Conservation (phyloP, 1,140 invertebrate genomes). For the Caligus rogercresseyi region DNA sequence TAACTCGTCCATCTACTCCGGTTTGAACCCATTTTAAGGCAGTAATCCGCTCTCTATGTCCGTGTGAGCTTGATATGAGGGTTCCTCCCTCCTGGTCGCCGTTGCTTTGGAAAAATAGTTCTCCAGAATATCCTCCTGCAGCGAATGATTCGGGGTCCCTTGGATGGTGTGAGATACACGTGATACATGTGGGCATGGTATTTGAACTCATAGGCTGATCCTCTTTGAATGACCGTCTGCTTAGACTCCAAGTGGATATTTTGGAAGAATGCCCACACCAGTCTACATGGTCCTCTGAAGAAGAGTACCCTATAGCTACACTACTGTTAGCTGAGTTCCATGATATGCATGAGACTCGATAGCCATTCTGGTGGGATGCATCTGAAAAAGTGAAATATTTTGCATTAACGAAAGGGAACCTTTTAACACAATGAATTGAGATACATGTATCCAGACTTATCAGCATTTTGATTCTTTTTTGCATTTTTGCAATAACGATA, state of each 20-base stretch:
- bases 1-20: background rate
- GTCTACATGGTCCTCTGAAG: conserved; percentile 3
- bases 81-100: background rate
- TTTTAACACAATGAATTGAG: too few species aligned
- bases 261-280: conserved; percentile 17
- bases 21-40: background rate
- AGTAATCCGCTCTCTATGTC: conserved; percentile 8
- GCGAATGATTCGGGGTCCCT: background rate
- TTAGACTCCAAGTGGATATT: conserved; percentile 18
- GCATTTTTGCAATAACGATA: too few species aligned
- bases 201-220: background rate
- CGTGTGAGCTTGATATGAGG: background rate
- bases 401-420: background rate
- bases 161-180: background rate
- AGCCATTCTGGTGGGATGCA: background rate
- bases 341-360: conserved; percentile 10
- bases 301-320: conserved; percentile 9
- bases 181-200: background rate
- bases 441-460: too few species aligned
- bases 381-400: background rate
- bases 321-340: conserved; percentile 9
- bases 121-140: conserved; percentile 10
- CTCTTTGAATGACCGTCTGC: background rate
- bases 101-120: conserved; percentile 3
- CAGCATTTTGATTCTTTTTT: too few species aligned